Conservation (phyloP, 2,888 invertebrate species). For the Phyllotreta striolata region DNA sequence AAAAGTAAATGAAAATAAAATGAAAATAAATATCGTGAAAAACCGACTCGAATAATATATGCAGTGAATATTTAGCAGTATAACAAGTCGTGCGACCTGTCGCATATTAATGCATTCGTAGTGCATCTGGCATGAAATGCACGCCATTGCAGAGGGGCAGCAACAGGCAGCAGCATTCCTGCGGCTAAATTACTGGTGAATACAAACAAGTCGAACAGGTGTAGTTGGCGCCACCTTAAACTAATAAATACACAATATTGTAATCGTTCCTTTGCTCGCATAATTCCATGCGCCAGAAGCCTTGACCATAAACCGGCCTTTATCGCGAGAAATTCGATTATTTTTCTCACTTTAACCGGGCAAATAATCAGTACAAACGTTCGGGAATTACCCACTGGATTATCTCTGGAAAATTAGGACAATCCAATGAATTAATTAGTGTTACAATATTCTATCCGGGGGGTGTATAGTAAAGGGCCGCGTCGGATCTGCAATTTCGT, state of each 20-base stretch:
- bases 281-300: not conserved
- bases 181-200: constrained; percentile 30
- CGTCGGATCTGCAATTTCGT: constrained; percentile 24
- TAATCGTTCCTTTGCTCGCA: not conserved
- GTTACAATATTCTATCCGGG: not conserved
- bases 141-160: constrained; percentile 31
- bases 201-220: constrained; percentile 41
- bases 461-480: constrained; percentile 17
- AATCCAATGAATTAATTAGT: no score
- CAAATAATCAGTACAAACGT: no score
- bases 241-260: constrained; percentile 27
- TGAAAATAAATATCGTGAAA: no score
- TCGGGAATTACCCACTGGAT: no score
- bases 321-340: no score
- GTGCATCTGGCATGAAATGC: not conserved
- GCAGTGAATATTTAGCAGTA: not conserved
- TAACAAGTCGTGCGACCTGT: not conserved
- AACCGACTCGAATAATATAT: no score
- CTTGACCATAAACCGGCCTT: no score
- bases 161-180: constrained; percentile 28
- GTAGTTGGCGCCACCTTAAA: constrained; percentile 41
- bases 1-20: no score
- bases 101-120: constrained; percentile 6
- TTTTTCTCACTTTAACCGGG: no score
- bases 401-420: no score